These are phyloP conservation scores for Tuta absoluta DNA, from an alignment of 2,888 invertebrate species.

Conservation along the genomic window DNA sequence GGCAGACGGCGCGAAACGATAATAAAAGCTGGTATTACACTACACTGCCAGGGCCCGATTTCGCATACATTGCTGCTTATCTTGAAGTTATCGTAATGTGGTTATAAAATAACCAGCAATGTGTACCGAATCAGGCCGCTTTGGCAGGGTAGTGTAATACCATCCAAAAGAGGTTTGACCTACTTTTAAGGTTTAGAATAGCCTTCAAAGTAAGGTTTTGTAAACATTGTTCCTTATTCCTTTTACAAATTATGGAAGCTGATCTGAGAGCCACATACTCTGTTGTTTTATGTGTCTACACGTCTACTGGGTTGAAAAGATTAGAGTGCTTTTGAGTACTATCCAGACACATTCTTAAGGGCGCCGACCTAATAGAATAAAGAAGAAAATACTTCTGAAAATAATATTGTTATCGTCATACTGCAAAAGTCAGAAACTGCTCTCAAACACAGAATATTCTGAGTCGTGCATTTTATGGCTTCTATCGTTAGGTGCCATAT, in stretches of 20 bases:
- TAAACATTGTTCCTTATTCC: background rate
- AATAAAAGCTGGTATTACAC: background rate
- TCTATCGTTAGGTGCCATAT: background rate
- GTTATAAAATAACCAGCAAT: background rate
- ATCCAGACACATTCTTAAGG: too few relatives aligned
- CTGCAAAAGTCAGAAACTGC: background rate
- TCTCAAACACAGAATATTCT: background rate
- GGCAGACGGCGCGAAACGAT: constrained; percentile 8
- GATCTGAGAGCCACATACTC: too few relatives aligned
- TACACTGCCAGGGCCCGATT: too few relatives aligned
- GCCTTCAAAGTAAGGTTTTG: background rate
- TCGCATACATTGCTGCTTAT: too few relatives aligned
- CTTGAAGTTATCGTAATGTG: background rate
- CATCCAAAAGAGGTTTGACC: background rate
- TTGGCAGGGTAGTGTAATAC: background rate
- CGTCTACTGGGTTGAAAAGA: too few relatives aligned
- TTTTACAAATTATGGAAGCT: too few relatives aligned
- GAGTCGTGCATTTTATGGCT: background rate
- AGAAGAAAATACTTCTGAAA: too few relatives aligned
- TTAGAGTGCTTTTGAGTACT: too few relatives aligned
- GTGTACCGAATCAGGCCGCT: background rate
- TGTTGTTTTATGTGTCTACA: too few relatives aligned
- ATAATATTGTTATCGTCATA: background rate
- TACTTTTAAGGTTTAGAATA: constrained; percentile 9
- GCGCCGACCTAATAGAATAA: too few relatives aligned